These are phyloP conservation scores for Nycticebus coucang DNA, from an alignment of 2,113 vertebrate species.

Conservation along the genomic window DNA sequence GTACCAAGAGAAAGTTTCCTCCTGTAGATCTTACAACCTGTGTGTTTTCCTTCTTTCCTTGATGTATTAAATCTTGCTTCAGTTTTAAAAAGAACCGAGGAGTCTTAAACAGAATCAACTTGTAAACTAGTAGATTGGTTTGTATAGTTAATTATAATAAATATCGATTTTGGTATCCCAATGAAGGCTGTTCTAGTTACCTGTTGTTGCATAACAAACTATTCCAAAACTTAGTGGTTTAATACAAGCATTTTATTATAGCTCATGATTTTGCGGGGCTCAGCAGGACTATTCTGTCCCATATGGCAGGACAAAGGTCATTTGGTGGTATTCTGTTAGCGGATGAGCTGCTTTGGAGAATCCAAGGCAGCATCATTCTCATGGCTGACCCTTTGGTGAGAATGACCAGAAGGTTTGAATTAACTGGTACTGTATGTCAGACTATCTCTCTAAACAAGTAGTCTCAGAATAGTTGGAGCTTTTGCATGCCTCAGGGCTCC, in stretches of 20 bases:
- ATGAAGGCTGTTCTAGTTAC: not conserved
- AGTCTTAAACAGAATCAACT: not conserved
- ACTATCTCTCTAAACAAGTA: not conserved
- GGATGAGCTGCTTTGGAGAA: not conserved
- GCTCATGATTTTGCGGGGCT: not conserved
- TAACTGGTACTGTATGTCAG: not conserved
- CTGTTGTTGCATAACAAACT: not conserved
- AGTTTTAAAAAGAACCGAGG: not conserved
- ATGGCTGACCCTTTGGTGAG: not conserved
- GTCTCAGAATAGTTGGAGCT: not conserved
- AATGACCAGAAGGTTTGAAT: not conserved
- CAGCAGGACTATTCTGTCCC: not conserved
- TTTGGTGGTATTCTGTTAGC: not conserved
- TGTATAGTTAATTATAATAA: not conserved
- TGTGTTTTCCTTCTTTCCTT: not conserved
- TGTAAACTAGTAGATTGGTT: not conserved
- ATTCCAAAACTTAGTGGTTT: not conserved
- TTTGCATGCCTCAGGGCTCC: not conserved
- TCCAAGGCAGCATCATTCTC: not conserved
- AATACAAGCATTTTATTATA: not conserved
- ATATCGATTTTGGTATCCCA: not conserved
- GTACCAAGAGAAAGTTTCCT: not conserved
- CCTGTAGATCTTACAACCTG: not conserved
- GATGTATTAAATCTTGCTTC: slow-evolving; percentile 5
- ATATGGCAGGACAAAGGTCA: not conserved